Evolutionary conservation across 2,113 vertebrate species (phyloP), one percentile per base, ranked within the genome.

Genomic region (Lasiurus borealis): DNA sequence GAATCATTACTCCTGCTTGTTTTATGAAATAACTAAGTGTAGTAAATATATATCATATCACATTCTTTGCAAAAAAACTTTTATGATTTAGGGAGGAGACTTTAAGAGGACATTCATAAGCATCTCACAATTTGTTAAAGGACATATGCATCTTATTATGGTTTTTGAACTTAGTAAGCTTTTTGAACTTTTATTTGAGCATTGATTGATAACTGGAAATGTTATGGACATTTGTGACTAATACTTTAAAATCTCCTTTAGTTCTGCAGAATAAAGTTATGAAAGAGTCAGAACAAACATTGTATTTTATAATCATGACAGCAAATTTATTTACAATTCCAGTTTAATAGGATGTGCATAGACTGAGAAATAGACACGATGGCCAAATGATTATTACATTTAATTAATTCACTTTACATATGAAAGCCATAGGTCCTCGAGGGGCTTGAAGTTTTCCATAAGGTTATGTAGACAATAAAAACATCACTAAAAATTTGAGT

Each of bases 81-180:
- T 75, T 88, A 86, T 89, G 96, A 66, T 57, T 93, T 66, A 15
- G 54, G 90, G 88, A 88, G 27, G 75, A 94, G 5, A 46, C 48
- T 96, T 88, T 95, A 92, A 95, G 80, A 91, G 0, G 19, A 78
- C 29, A 40, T 73, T 91, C 83, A 73, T 64, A 80, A 94, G 96
- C 54, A 84, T 94, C 88, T 92, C 34, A 93, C 40, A 4, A 23
- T 36, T 95, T 97, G 50, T 95, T 73, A 95, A 96, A 97, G 73
- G 77, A 8, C 93, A 90, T 57, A 4, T 95, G 92, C 72, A 48
- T 96, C 59, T 57, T 57, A 57, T 95, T 85, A 80, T 3, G 36
- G 6, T 48, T 93, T 96, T 81, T 88, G 83, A 95, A 94, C 29
- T 68, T 57, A 83, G 48, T 72, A 44, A 83, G 21, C 11, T 57